Evolutionary conservation across 2,113 vertebrate genomes (phyloP).

Genomic region (Lophotis ruficrista): DNA sequence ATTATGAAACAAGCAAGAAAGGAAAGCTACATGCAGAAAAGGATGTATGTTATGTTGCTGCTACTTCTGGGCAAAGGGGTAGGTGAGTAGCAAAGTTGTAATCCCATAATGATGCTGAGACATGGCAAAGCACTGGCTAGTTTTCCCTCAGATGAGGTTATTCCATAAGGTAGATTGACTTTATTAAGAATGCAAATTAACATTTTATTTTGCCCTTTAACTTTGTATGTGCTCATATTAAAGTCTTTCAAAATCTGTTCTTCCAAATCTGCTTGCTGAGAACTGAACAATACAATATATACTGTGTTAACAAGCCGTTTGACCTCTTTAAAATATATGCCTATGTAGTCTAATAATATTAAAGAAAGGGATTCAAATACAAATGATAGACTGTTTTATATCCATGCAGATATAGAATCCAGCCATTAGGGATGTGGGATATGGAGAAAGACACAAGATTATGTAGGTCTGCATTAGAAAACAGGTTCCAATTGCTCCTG

Average conservation of each 20-base stretch:
- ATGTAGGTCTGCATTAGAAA: slow-evolving; percentile 3
- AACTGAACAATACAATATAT: neutral
- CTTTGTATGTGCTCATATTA: neutral
- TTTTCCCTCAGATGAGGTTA: neutral
- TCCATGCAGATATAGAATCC: neutral
- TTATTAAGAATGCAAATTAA: slow-evolving; percentile 12
- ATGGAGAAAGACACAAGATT: neutral
- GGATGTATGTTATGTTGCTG: neutral
- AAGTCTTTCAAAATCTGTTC: neutral
- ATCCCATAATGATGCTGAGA: neutral
- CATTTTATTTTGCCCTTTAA: slow-evolving; percentile 31
- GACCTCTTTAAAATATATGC: slow-evolving; percentile 19
- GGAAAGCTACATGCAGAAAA: neutral
- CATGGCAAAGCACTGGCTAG: neutral
- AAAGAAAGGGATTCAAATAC: neutral
- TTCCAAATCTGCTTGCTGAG: neutral
- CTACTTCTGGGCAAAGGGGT: neutral
- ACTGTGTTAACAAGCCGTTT: slow-evolving; percentile 32
- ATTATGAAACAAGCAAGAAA: neutral
- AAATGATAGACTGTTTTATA: slow-evolving; percentile 44
- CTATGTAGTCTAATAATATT: slow-evolving; percentile 25
- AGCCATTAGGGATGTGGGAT: neutral
- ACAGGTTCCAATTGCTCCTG: slow-evolving; percentile 26
- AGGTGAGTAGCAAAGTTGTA: neutral
- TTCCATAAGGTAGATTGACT: neutral